These are phyloP conservation scores for Tetrapedia diversipes DNA, from an alignment of 2,888 invertebrate genomes.

Conservation along the genomic window DNA sequence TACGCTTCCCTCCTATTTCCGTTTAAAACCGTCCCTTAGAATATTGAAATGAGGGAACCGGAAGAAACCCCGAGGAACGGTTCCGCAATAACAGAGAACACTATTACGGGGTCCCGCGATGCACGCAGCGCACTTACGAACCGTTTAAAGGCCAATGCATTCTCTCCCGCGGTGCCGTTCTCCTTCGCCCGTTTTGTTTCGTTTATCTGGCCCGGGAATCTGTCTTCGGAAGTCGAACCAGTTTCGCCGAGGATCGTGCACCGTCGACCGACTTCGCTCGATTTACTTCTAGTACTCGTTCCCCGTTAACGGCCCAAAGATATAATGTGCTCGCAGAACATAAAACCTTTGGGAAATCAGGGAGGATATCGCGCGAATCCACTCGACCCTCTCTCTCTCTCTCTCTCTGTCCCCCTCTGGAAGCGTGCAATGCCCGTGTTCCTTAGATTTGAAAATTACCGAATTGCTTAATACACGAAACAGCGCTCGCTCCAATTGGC, in stretches of 20 bases:
- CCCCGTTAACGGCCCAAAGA: conserved; percentile 23
- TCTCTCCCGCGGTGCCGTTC: conserved; percentile 67
- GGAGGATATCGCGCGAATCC: conserved; percentile 13
- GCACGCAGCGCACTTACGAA: conserved; percentile 54
- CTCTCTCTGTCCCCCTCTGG: no score
- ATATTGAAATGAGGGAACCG: conserved; percentile 25
- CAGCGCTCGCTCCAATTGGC: background rate
- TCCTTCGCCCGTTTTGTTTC: conserved; percentile 54
- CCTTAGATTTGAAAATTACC: conserved; percentile 14
- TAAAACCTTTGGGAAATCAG: conserved; percentile 51
- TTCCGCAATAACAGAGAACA: conserved; percentile 42
- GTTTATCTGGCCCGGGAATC: conserved; percentile 69
- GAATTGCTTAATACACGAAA: background rate
- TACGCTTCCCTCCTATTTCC: conserved; percentile 11
- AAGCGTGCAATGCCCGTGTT: background rate
- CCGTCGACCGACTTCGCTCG: conserved; percentile 34
- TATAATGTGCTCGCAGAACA: conserved; percentile 36
- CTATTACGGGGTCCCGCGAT: conserved; percentile 58
- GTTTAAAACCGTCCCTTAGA: background rate
- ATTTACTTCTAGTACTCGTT: conserved; percentile 52
- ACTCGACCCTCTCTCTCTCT: background rate
- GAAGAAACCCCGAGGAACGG: conserved; percentile 6
- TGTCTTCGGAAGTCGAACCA: conserved; percentile 55
- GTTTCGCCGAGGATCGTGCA: conserved; percentile 27
- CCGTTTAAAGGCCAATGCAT: conserved; percentile 68